Base-by-base conservation (phyloP, 2,888 invertebrate species). In the Meandrusa payeni region DNA sequence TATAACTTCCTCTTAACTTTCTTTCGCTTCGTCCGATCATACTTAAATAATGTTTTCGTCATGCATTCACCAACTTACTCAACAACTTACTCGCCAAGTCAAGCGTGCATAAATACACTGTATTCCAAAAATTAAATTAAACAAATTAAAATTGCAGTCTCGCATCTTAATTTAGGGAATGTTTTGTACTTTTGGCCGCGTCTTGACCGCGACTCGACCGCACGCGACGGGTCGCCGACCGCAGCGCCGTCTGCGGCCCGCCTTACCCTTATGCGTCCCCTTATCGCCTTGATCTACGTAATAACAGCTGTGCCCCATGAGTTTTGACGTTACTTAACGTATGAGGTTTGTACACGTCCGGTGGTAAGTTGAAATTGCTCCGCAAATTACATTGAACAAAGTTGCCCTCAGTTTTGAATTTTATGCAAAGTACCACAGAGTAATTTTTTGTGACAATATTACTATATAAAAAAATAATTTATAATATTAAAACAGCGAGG, bases 161-260 rank as follows among this genome's bases (percentile, higher is more conserved):
- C 7, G 37, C 42, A 26, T 7, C 1, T 6, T 31, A 7, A n/a
- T 43, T 43, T 7, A 19, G 17, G 26, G 26, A 5, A 13, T 20
- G 12, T 5, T 1, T 20, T 19, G 12, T 7, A 26, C 13, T 22
- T 6, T 55, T 55, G 71, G 54, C 58, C 67, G 63, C 59, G 66
- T 76, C 75, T 78, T 78, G 75, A 76, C 76, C 65, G 61, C 57
- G 60, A 47, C 44, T 48, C 44, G 29, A 29, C 3, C 19, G 48
- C 80, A 78, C 77, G 80, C 79, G 58, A 78, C 45, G 52, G 76
- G 58, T 72, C 70, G 47, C 12, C 44, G 64, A 61, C 68, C 76
- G 63, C 60, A 58, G 58, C 46, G 49, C 33, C 47, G 44, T 34
- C 49, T 22, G 24, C 22, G 40, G 31, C 13, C 39, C 31, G 17